Conservation (phyloP, 2,797 vertebrate species). For the Sebastes itinus region DNA sequence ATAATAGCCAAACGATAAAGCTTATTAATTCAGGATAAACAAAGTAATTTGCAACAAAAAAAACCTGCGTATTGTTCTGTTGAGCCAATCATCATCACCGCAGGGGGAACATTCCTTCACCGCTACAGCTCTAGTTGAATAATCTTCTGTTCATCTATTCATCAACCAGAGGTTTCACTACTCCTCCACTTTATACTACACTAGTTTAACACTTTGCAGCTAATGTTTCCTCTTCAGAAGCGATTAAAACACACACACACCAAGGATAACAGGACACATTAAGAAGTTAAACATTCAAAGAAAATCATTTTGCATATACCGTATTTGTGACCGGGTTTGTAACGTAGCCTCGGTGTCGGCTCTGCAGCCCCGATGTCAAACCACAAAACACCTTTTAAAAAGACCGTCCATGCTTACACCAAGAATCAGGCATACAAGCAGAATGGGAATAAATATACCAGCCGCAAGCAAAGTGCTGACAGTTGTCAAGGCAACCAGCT, state of each 20-base stretch:
- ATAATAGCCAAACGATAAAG: too few species aligned
- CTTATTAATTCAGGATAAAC: too few species aligned
- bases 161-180: too few species aligned
- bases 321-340: background rate
- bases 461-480: background rate
- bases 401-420: background rate
- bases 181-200: too few species aligned
- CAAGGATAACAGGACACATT: background rate
- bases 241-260: background rate
- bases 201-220: background rate
- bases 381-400: background rate
- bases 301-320: background rate
- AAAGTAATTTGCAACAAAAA: too few species aligned
- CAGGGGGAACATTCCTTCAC: too few species aligned
- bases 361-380: background rate
- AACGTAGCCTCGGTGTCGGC: background rate
- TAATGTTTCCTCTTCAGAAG: background rate
- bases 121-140: too few species aligned
- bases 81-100: too few species aligned
- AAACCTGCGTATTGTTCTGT: too few species aligned
- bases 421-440: background rate
- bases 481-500: slow-evolving; percentile 2
- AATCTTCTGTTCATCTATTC: too few species aligned
- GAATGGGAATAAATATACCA: background rate
- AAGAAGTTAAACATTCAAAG: background rate